Conservation (phyloP, 1,140 invertebrate genomes). For the Drosophila grimshawi region DNA sequence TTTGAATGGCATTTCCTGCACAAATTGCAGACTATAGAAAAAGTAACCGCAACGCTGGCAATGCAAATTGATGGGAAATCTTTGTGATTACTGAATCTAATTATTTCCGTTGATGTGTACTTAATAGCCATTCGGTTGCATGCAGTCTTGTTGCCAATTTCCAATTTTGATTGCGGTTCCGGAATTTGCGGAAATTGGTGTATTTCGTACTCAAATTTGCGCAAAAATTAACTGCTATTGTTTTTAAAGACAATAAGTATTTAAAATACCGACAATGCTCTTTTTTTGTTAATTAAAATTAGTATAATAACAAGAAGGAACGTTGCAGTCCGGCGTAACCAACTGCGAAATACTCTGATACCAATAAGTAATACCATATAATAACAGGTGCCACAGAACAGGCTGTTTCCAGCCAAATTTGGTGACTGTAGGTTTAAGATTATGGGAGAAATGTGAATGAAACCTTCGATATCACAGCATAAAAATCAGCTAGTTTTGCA, state of each 20-base stretch:
- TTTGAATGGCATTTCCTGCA: slow-evolving; percentile 12
- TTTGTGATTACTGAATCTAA: slow-evolving; percentile 14
- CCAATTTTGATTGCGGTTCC: neutral
- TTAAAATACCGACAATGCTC: neutral
- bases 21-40: slow-evolving; percentile 22
- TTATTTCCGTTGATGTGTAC: slow-evolving; percentile 2
- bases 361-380: too few species aligned
- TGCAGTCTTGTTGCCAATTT: neutral
- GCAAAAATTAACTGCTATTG: neutral
- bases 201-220: neutral
- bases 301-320: too few species aligned
- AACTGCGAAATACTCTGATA: too few species aligned
- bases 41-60: slow-evolving; percentile 10
- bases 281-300: neutral
- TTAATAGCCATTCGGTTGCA: neutral
- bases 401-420: too few species aligned
- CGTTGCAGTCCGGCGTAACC: too few species aligned
- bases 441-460: too few species aligned
- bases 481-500: too few species aligned
- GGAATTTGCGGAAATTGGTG: neutral
- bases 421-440: too few species aligned
- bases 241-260: neutral
- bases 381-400: too few species aligned
- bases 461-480: too few species aligned
- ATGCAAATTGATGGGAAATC: slow-evolving; percentile 16